Evolutionary conservation across 2,113 vertebrate species (phyloP), one percentile per base, ranked within the genome.

Genomic region (Leptocoma aspasia): DNA sequence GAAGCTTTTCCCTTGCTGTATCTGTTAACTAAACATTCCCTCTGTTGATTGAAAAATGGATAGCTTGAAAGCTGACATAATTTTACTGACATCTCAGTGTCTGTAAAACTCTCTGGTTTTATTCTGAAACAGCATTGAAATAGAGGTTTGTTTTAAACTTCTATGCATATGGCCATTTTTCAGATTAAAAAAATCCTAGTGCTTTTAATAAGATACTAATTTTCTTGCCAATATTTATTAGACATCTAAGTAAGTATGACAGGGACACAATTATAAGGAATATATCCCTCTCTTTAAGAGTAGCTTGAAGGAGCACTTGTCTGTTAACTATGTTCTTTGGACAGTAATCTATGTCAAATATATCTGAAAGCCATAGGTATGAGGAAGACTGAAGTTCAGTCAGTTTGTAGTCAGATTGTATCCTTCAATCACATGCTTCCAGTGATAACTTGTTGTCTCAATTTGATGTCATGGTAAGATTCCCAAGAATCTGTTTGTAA

Each of bases 401-500:
- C 90, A 90, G 61, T 89, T 72, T 20, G 85, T 69, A 45, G 73
- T 84, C 95, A 88, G 22, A 54, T 15, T 97, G 86, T 77, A 65
- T 93, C 95, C 81, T 94, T 97, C 94, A 96, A 26, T 65, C 22
- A 17, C 31, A 83, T 80, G 65, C 71, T 82, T 97, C 94, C 89
- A 86, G 30, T 70, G 85, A 82, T 94, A 96, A 31, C 68, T 89
- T 93, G 96, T 87, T 94, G 92, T 96, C 94, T 97, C 96, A 93
- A 73, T 96, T 97, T 97, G 93, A 88, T 92, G 89, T 53, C 64
- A 86, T 79, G 91, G 68, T 92, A 82, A 75, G 71, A 94, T 95
- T 90, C 93, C 90, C 66, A 87, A 91, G 68, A 97, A 97, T 97
- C 87, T 97, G 78, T 97, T 98, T 95, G 86, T 96, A 96, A 85